phyloP scores from a whole-genome alignment of 1,140 invertebrate species.

The Charaxes varanes region DNA sequence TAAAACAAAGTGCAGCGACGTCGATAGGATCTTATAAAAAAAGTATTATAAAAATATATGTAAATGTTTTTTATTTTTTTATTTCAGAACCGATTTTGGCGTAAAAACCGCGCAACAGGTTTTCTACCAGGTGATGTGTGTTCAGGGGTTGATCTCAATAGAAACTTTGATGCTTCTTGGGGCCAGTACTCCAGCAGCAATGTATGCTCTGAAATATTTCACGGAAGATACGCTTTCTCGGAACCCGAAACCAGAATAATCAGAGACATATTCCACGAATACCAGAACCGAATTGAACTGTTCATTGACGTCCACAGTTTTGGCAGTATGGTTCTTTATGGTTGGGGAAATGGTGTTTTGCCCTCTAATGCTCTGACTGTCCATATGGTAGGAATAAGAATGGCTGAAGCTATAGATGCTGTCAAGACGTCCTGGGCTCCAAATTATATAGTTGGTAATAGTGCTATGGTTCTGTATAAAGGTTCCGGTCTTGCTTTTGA shows the following conservation, averaged over 20 bases:
- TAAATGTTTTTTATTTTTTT: no score
- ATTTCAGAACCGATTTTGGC: constrained; percentile 8
- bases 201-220: constrained; percentile 80
- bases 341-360: constrained; percentile 27
- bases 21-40: no score
- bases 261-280: constrained; percentile 65
- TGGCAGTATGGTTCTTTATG: constrained; percentile 78
- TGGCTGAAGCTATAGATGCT: constrained; percentile 23
- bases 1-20: no score
- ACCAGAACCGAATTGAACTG: constrained; percentile 17
- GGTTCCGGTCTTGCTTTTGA: constrained; percentile 24
- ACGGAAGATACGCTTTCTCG: constrained; percentile 80
- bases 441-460: constrained; percentile 22
- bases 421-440: constrained; percentile 20
- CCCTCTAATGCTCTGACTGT: constrained; percentile 15
- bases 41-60: no score
- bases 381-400: constrained; percentile 16
- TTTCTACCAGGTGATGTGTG: constrained; percentile 33
- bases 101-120: constrained; percentile 5
- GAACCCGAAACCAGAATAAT: constrained; percentile 80
- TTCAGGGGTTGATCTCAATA: constrained; percentile 72
- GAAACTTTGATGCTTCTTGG: constrained; percentile 77
- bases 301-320: constrained; percentile 56
- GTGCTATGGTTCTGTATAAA: constrained; percentile 17
- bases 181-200: constrained; percentile 77